phyloP scores from a whole-genome alignment of 2,797 vertebrate species.

The Triplophysa yarkandensis region DNA sequence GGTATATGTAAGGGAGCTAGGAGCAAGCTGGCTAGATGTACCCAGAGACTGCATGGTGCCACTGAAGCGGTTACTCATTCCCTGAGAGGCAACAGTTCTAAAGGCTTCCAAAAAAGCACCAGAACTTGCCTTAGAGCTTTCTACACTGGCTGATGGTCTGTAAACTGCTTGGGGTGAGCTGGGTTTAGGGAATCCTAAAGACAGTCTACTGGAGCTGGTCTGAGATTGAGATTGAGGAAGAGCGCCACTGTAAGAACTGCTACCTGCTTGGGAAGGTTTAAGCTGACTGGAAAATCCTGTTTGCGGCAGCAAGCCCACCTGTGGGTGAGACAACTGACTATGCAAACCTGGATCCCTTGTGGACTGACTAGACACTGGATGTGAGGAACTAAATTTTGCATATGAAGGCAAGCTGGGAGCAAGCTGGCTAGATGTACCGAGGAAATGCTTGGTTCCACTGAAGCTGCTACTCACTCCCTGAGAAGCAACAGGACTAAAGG shows the following conservation, averaged over 20 bases:
- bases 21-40: background rate
- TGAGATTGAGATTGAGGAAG: background rate
- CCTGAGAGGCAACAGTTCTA: background rate
- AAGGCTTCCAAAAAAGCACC: too few species aligned
- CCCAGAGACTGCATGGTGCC: background rate
- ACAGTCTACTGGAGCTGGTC: too few species aligned
- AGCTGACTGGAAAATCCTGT: too few species aligned
- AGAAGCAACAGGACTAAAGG: background rate
- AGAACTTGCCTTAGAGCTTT: too few species aligned
- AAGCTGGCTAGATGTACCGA: background rate
- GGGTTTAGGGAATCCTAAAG: background rate
- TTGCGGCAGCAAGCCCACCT: too few species aligned
- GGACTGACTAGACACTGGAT: background rate
- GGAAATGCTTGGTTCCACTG: background rate
- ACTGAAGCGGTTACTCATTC: background rate
- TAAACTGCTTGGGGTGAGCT: background rate
- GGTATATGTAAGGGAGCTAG: background rate
- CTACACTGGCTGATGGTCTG: background rate
- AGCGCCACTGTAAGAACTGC: background rate
- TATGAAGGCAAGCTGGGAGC: background rate
- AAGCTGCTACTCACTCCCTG: background rate
- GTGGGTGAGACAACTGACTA: background rate
- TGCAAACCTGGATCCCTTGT: background rate
- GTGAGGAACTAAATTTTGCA: background rate
- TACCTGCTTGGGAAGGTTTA: background rate